Base-by-base conservation (phyloP, 2,888 invertebrate species). In the Actias luna region DNA sequence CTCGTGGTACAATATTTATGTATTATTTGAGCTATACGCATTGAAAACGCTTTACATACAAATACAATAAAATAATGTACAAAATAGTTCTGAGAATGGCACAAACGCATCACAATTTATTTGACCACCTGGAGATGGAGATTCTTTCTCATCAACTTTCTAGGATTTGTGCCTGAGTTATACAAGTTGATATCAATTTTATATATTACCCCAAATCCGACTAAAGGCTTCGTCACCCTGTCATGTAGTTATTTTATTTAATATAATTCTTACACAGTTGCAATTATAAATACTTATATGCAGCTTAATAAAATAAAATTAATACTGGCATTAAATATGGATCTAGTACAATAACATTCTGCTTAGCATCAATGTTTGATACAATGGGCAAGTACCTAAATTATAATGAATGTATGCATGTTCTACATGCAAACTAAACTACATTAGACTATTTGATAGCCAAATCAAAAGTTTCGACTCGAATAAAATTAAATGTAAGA, bases 51-150 rank as follows among this genome's bases (percentile, higher is more conserved):
- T n/a, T 42, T 42, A 39, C 25, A 52, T 61, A 61, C 12, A 31
- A 42, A 29, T 36, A 55, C 27, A 61, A 55, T 55, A 61, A 61
- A 22, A 33, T 33, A 60, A 18, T 27, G 36, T 61, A 55, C 52
- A 61, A 61, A 61, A 61, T 61, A 66, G 61, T 62, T 27, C 25
- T 29, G 39, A 42, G 36, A 66, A 61, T 68, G 66, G 66, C 66
- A 68, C 68, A 65, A 66, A 62, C 35, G 31, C 46, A 50, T 50
- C 46, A 50, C 46, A 50, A 50, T 50, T 50, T 18, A 18, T 18
- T 66, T 59, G 46, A 66, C 64, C 66, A 66, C 64, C 64, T 64
- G n/a, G n/a, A 63, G 16, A 64, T 63, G 61, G 64, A 25, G 12
- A 50, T 12, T 22, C 7, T 42, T 50, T 50, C 7, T 10, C n/a